Percentiles rank a stretch among this genome's conserved stretches.
phyloP scores from a whole-genome alignment of 2,888 invertebrate species.

The Lycocerus yunnanus region DNA sequence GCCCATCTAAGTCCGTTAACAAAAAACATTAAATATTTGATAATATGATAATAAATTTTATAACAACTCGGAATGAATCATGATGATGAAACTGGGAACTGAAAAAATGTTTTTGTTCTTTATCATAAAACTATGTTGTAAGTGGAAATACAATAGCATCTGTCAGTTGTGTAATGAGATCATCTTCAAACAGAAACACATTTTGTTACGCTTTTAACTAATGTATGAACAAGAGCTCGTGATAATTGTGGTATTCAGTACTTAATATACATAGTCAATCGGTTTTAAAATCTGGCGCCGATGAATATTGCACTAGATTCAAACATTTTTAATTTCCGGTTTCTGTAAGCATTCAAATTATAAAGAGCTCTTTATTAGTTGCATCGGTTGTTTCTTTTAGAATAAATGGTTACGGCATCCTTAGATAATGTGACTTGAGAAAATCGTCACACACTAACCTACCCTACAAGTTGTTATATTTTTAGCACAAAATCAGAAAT shows the following conservation, averaged over 20 bases:
- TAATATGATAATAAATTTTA: too few species aligned
- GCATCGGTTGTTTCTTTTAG: not conserved
- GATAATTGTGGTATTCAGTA: constrained; percentile 32
- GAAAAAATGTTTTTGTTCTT: constrained; percentile 20
- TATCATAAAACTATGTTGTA: constrained; percentile 15
- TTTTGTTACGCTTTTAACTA: constrained; percentile 22
- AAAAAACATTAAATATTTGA: too few species aligned
- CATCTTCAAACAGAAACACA: constrained; percentile 31
- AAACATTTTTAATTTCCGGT: constrained; percentile 25
- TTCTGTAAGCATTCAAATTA: constrained; percentile 6
- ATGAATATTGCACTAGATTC: constrained; percentile 22
- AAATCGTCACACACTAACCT: constrained; percentile 16
- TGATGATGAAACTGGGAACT: constrained; percentile 1
- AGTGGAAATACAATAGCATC: constrained; percentile 37
- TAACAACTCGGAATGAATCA: constrained; percentile 13
- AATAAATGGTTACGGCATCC: not conserved
- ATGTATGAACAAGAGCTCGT: constrained; percentile 28
- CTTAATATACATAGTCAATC: constrained; percentile 29
- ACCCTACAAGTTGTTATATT: constrained; percentile 18
- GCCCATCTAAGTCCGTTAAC: too few species aligned
- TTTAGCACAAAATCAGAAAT: constrained; percentile 27
- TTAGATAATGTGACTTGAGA: constrained; percentile 4
- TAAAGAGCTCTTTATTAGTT: constrained; percentile 8
- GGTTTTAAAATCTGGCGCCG: constrained; percentile 37
- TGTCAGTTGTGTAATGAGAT: constrained; percentile 36